Base-by-base conservation (phyloP, 1,140 invertebrate species). In the Drosophila guanche region DNA sequence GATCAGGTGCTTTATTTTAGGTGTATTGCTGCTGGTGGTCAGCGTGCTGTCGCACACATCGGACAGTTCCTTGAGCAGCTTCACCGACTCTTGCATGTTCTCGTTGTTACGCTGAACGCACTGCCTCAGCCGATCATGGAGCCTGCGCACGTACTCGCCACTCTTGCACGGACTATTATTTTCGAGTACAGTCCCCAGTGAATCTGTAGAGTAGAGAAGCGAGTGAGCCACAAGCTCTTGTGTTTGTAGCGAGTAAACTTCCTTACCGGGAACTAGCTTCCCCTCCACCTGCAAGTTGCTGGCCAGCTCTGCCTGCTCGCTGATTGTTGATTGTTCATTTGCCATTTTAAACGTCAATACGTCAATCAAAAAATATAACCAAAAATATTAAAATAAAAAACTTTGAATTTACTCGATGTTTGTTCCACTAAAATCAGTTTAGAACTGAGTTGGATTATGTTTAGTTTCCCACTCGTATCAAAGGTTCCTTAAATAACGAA, bases 1-100 rank as follows among this genome's bases (percentile, higher is more conserved):
- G 12, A 90, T 90, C 3, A 88, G 58, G 0, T 63, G 66, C 45
- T 78, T 84, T 20, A 90, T 89, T 8, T 69, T 78, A 2, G 67
- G 54, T 1, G 55, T 42, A 37, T 76, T 45, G 6, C 25, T n/a
- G 33, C 1, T 52, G 50, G 4, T 57, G 22, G 2, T 45, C 46
- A 1, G 37, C 14, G 76, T 22, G 14, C 41, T 55, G 14, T 54
- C 65, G n/a, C 65, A 59, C 1, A 90, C 69, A 1, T 84, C 74
- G 1, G 50, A 40, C 5, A 90, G 48, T 25, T 90, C 86, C 58
- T 72, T 72, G 6, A 85, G 65, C 0, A 89, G 20, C 27, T 63
- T 60, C n/a, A 85, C 43, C 40, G 83, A 81, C 0, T 54, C 42
- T n/a, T 72, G 59, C 7, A 80, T 65, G 16, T 70, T 25, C 6